phyloP scores from a whole-genome alignment of 2,797 vertebrate genomes.

The Hoplostethus mediterraneus region DNA sequence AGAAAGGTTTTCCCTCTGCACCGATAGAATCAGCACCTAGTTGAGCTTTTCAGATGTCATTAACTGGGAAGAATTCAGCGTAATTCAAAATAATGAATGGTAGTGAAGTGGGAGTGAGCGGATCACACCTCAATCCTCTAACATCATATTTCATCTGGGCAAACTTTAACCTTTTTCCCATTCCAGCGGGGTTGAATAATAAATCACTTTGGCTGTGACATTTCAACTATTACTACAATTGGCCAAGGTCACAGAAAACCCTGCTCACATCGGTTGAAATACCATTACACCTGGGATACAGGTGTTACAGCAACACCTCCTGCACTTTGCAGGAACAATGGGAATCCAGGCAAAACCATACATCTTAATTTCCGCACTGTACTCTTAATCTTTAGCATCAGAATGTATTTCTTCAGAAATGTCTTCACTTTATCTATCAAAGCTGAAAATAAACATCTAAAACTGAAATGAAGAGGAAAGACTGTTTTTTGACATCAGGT shows the following conservation, averaged over 20 bases:
- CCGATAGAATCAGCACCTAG: constrained; percentile 20
- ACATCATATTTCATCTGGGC: constrained; percentile 20
- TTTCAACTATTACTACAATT: constrained; percentile 29
- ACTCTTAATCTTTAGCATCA: no score
- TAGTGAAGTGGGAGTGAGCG: constrained; percentile 9
- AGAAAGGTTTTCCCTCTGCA: constrained; percentile 8
- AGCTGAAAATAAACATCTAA: no score
- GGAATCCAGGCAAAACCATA: not conserved
- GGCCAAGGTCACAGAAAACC: constrained; percentile 2
- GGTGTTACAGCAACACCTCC: constrained; percentile 12
- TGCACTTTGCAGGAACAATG: not conserved
- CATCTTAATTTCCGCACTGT: not conserved
- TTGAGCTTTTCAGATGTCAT: constrained; percentile 38
- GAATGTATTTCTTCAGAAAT: no score
- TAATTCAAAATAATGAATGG: constrained; percentile 45
- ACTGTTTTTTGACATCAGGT: not conserved
- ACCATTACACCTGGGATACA: constrained; percentile 31
- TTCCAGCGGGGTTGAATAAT: constrained; percentile 21
- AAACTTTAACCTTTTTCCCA: constrained; percentile 8
- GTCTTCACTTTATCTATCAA: no score
- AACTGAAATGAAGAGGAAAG: no score
- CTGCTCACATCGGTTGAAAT: not conserved
- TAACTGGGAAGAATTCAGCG: constrained; percentile 20
- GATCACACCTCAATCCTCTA: constrained; percentile 30
- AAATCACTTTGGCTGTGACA: constrained; percentile 14